Base-by-base conservation (phyloP, 2,888 invertebrate species). In the Pediacus dermestoides region DNA sequence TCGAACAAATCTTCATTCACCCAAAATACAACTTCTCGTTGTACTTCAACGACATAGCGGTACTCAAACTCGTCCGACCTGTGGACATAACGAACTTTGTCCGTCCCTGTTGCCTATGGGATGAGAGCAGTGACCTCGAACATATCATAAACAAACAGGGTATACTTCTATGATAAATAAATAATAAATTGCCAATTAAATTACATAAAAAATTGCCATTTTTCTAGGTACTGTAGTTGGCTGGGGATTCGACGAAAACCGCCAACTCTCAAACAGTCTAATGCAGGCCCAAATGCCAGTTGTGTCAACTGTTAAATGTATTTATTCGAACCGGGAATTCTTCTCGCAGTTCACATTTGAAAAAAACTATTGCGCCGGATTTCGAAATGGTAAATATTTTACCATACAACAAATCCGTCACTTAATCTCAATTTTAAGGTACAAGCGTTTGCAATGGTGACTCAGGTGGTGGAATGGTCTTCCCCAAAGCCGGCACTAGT, bases 231-330 rank as follows among this genome's bases (percentile, higher is more conserved):
- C 59, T 1, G 66, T 67, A 3, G 63, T 66, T 12, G 66, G 66
- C 7, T 67, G 66, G 57, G 80, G 80, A 14, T 77, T 74, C 52
- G 77, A 78, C 53, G 75, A 77, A 47, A 73, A 70, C 1, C 74
- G 75, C 12, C 67, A 71, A 11, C 70, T 78, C 71, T 75, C 1
- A 72, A 77, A 53, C 22, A 75, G 75, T 37, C 60, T 79, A 26
- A 74, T 72, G 42, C 67, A 76, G 38, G 75, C 78, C 0, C 70
- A 75, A 48, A 77, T 81, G 77, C 79, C 80, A 0, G 70, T 80
- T 2, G 77, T 80, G 0, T 73, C 75, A 47, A 73, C 74, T 30
- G 70, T 74, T 51, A 75, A 73, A 3, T 81, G 81, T 58, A 72
- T 80, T 48, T 68, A 75, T 35, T 79, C 78, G 0, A 75, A 77